Base-by-base conservation (phyloP, 1,140 invertebrate species). In the Subanguina moxae region DNA sequence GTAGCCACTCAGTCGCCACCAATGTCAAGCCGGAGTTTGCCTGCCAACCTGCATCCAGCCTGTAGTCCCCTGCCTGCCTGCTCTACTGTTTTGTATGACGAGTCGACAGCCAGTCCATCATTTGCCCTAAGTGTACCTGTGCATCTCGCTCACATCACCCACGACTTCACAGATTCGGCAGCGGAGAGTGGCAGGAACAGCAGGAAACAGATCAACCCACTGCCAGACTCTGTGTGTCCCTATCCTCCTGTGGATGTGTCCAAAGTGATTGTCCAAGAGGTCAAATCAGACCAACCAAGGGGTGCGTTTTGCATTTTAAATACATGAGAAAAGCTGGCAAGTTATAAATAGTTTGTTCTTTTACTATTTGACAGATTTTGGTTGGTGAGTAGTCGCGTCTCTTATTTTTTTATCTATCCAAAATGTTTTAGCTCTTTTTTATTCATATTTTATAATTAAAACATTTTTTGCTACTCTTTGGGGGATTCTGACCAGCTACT, bases 171-270 rank as follows among this genome's bases (percentile, higher is more conserved):
- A 17, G 74, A 65, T 32, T 27, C 32, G 32, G 32, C 3, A 38
- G 32, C 3, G 3, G 32, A 5, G 3, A 11, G 32, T 3, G 32
- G 32, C 32, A 38, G 32, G 32, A 38, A 11, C 32, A 38, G 32
- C 32, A 38, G 32, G 32, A n/a, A 28, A 28, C 27, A n/a, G 17
- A 32, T 17, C 19, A 43, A 56, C n/a, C 73, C 74, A 21, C 67
- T 82, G 64, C 78, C 78, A 17, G 78, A 80, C 64, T 82, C 81
- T 28, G 70, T 82, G 0, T 82, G 80, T 61, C 80, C 80, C 1
- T 82, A 82, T 72, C 80, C 80, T 1, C 79, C 81, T 28, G 68
- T 76, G 21, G 80, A 82, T 63, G 77, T 82, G 25, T 82, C 70
- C 43, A 76, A 76, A 61, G 73, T 82, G 52, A 80, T 71, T n/a